Base-by-base conservation (phyloP, 2,113 vertebrate species). In the Leptobrachium ailaonicum region DNA sequence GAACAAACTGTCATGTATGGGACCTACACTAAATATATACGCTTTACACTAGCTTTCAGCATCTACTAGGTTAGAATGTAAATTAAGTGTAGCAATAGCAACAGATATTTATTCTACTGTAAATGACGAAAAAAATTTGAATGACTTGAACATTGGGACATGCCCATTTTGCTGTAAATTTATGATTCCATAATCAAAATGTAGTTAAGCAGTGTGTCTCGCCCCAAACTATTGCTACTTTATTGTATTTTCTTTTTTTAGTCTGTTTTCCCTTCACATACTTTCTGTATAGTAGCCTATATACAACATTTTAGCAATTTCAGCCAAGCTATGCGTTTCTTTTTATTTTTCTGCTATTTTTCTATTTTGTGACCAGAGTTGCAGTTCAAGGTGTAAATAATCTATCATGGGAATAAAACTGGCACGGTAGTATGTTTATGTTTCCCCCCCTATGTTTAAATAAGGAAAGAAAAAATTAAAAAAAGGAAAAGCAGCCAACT, bases 21-120 rank as follows among this genome's bases (percentile, higher is more conserved):
- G 96, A 98, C 96, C 96, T 95, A 96, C 96, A 98, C 95, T 94
- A 98, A 97, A 95, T 96, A 95, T 92, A 92, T 97, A 95, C 91
- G 96, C 97, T 99, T 98, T 95, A 96, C 96, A 97, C 96, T 95
- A 94, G 96, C 96, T 98, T 95, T 95, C 93, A 90, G 96, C 97
- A 95, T 96, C 92, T 94, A 94, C 93, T 92, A 96, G 94, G 91
- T 96, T 98, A 98, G 96, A 96, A 96, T 97, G 96, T 98, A 96
- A 96, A 94, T 89, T 91, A 88, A 95, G 93, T 96, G 95, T 98
- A 98, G 96, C 96, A 97, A 97, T 98, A 98, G 96, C 85, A 86
- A 94, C 93, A 95, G 88, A 88, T 98, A 99, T 99, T 98, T 98
- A 98, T 98, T 99, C 96, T 97, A 96, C 94, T 98, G 96, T 97